Conservation (phyloP, 2,113 vertebrate genomes). For the Trachemys scripta region DNA sequence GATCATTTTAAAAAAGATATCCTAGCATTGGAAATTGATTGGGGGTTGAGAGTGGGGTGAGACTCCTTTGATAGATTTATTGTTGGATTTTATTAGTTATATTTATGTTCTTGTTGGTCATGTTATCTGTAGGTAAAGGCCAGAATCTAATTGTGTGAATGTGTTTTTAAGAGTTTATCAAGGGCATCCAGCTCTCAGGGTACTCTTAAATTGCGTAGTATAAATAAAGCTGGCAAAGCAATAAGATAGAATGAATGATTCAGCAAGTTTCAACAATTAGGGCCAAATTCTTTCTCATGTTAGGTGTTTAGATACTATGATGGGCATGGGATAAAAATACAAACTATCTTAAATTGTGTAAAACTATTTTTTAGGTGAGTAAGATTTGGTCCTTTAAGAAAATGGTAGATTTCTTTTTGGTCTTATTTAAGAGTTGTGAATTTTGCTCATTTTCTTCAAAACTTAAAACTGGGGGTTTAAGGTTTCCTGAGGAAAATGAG, state of each 20-base stretch:
- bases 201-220: not conserved
- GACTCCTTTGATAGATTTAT: not conserved
- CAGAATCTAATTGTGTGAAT: not conserved
- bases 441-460: constrained; percentile 26
- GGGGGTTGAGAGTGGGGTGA: not conserved
- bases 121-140: not conserved
- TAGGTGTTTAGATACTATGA: not conserved
- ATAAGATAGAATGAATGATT: not conserved
- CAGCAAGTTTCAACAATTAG: not conserved
- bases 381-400: not conserved
- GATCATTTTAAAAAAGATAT: not conserved
- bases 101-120: not conserved
- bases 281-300: not conserved
- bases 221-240: not conserved
- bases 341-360: not conserved
- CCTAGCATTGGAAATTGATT: not conserved
- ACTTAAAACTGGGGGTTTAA: not conserved
- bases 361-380: constrained; percentile 22
- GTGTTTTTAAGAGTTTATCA: not conserved
- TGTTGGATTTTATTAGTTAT: not conserved
- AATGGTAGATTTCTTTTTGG: not conserved
- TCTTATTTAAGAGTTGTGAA: constrained; percentile 11
- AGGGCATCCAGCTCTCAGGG: not conserved
- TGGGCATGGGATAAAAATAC: not conserved
- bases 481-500: constrained; percentile 30